Evolutionary conservation across 2,797 vertebrate species (phyloP), one percentile per base, ranked within the genome.

Genomic region (Lophotriccus pileatus): DNA sequence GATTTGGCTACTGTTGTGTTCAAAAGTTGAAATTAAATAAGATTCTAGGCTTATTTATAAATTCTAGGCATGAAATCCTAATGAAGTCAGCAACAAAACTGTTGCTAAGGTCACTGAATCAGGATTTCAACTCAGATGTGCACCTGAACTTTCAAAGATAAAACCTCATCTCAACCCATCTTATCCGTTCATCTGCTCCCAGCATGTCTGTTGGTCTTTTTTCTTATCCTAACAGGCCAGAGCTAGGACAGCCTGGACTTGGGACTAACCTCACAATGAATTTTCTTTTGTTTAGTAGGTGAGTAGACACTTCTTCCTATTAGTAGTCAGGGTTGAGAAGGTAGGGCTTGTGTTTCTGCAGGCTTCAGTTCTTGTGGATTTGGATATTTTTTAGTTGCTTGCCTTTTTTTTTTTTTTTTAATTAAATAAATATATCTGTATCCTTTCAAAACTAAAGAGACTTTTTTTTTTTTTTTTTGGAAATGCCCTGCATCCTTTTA

Each of bases 231-330:
- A 95, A 95, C 94, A 95, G 95, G 88, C 91, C 80, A 93, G 91
- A 94, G 91, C 80, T 96, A 94, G 86, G 92, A 95, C 80, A 93
- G 91, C 83, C 79, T 90, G 88, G 83, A 95, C 59, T 95, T 94
- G 90, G 93, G 47, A 96, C 91, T 96, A 95, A 96, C 87, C 37
- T 93, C 85, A 94, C 83, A 96, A 73, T 94, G 89, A 96, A 92
- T 95, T 96, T 95, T 94, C 95, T 95, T 96, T 88, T 95, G 83
- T 96, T 94, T 94, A 88, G 91, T 94, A 94, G 96, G 89, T 96
- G 96, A 95, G 96, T 95, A 96, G 93, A 86, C 86, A 72, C 55
- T 46, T 96, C 80, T 96, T 96, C 83, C 80, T 96, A 86, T 69
- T 84, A 76, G 86, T 84, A 91, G 94, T 91, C 74, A 95, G 77